A percentile compares a stretch with the other conserved stretches of the same genome.
Conservation (phyloP, 2,113 vertebrate species). For the Alouatta palliata region DNA sequence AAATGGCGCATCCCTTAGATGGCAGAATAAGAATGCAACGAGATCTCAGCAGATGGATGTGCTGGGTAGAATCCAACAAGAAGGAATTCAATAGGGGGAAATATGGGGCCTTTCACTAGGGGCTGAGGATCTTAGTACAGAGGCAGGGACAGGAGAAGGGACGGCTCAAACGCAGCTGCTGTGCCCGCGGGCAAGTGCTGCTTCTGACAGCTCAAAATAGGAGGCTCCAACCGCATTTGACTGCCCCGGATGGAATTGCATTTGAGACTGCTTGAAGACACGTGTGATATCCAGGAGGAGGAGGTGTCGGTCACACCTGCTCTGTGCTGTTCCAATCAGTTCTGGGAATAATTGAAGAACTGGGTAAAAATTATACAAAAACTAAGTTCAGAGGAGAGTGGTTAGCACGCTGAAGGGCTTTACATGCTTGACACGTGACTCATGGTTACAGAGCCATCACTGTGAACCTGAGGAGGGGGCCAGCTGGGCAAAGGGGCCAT, state of each 20-base stretch:
- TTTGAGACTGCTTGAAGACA: not conserved
- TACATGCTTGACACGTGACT: not conserved
- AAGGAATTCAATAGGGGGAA: not conserved
- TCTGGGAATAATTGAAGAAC: not conserved
- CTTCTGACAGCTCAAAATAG: not conserved
- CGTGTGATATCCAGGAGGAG: not conserved
- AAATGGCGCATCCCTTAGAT: not conserved
- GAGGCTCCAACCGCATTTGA: not conserved
- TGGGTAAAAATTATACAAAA: not conserved
- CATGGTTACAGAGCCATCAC: not conserved
- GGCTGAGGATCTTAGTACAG: not conserved
- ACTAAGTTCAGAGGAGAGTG: not conserved
- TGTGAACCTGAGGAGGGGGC: not conserved
- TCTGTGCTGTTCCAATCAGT: not conserved
- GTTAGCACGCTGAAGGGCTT: not conserved
- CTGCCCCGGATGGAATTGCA: not conserved
- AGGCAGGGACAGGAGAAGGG: not conserved
- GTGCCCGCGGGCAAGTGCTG: not conserved
- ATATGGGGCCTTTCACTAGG: not conserved
- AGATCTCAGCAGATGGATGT: not conserved
- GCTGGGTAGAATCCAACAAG: not conserved
- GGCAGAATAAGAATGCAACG: constrained; percentile 20
- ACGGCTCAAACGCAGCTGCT: not conserved
- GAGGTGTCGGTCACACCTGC: not conserved
- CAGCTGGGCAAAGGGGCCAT: not conserved